Conservation (phyloP, 2,797 vertebrate genomes). For the Enteromius radiatus region DNA sequence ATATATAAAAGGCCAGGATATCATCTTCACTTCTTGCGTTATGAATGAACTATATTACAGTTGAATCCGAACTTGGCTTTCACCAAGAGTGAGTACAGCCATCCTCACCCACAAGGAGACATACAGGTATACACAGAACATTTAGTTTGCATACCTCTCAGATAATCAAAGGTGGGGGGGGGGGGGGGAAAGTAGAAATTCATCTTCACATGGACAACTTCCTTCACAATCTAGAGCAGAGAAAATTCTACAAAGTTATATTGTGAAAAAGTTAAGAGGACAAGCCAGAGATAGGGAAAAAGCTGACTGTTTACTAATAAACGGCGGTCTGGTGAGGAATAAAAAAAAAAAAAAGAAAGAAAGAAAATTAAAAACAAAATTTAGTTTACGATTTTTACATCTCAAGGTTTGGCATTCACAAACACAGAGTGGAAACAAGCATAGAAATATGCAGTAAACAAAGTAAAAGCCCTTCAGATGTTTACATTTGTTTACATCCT, state of each 20-base stretch:
- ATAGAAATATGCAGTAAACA: constrained; percentile 73
- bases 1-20: constrained; percentile 83
- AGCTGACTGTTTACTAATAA: constrained; percentile 27
- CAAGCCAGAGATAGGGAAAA: constrained; percentile 32
- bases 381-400: constrained; percentile 59
- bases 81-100: constrained; percentile 62
- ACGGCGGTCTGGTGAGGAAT: constrained; percentile 22
- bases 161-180: constrained; percentile 71
- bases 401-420: constrained; percentile 77
- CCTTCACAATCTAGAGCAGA: constrained; percentile 67
- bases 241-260: constrained; percentile 70
- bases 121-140: constrained; percentile 66
- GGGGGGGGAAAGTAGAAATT: constrained; percentile 64
- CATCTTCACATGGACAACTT: constrained; percentile 75
- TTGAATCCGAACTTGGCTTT: constrained; percentile 73
- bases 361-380: neutral
- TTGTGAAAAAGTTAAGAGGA: constrained; percentile 64
- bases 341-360: constrained; percentile 9
- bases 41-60: constrained; percentile 83
- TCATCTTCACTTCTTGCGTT: constrained; percentile 73
- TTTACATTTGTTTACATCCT: constrained; percentile 76
- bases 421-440: constrained; percentile 72
- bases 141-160: constrained; percentile 69
- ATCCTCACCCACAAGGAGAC: constrained; percentile 64
- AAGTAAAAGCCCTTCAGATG: constrained; percentile 72